Percentiles rank a stretch among this genome's conserved stretches.
Evolutionary conservation across 2,888 invertebrate genomes (phyloP).

Genomic region (Dicyrtomina minuta): DNA sequence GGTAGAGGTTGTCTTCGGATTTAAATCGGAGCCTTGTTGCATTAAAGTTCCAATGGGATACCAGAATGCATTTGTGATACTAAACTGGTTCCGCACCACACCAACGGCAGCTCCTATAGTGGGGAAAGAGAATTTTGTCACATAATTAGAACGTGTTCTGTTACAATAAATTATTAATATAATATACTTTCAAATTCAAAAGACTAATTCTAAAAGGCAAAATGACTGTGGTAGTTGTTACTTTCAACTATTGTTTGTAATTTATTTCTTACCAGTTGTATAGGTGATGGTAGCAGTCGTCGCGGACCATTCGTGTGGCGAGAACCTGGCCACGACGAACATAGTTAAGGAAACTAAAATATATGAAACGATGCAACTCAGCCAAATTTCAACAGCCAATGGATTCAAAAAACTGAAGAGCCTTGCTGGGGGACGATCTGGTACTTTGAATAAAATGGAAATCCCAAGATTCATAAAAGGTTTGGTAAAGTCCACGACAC

Average conservation of each 20-base stretch:
- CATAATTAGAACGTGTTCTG: background rate
- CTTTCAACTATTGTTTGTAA: no score
- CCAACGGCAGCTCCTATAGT: slow-evolving; percentile 60
- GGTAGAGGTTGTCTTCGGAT: slow-evolving; percentile 74
- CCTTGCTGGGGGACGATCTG: slow-evolving; percentile 80
- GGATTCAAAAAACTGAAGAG: slow-evolving; percentile 96
- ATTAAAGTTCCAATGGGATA: slow-evolving; percentile 93
- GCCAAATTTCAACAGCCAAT: slow-evolving; percentile 93
- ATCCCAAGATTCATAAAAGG: slow-evolving; percentile 98
- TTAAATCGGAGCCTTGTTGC: slow-evolving; percentile 87
- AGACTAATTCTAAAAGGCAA: background rate
- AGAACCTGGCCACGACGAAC: slow-evolving; percentile 94
- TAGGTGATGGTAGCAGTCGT: slow-evolving; percentile 62
- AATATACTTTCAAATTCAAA: background rate
- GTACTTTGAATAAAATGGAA: slow-evolving; percentile 79
- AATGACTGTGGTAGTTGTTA: background rate
- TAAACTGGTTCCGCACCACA: slow-evolving; percentile 88
- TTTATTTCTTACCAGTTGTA: slow-evolving; percentile 61
- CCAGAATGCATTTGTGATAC: slow-evolving; percentile 94
- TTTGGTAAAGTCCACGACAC: slow-evolving; percentile 90
- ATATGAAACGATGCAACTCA: slow-evolving; percentile 73
- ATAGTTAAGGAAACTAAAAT: slow-evolving; percentile 87
- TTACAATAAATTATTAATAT: background rate
- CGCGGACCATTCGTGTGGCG: slow-evolving; percentile 83
- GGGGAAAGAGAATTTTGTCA: background rate